phyloP scores from a whole-genome alignment of 2,113 vertebrate genomes.

The Phycodurus eques region DNA sequence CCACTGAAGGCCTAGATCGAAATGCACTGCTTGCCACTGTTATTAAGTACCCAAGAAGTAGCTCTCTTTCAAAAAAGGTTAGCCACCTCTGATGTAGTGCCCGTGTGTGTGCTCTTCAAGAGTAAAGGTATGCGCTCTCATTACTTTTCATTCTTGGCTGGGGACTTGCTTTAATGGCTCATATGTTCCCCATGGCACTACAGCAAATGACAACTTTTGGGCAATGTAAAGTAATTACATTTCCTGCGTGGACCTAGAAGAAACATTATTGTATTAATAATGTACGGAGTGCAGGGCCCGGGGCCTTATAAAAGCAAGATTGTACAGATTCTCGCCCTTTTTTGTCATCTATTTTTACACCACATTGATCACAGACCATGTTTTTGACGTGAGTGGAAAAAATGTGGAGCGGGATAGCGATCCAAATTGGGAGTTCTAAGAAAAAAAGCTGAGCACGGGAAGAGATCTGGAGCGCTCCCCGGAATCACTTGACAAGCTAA shows the following conservation, averaged over 20 bases:
- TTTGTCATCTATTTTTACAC: constrained; percentile 17
- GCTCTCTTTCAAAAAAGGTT: background rate
- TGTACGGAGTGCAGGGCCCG: constrained; percentile 47
- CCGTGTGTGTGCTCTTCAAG: constrained; percentile 6
- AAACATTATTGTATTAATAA: constrained; percentile 64
- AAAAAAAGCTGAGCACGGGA: constrained; percentile 13
- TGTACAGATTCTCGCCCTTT: background rate
- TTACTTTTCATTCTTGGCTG: constrained; percentile 51
- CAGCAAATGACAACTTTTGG: constrained; percentile 68
- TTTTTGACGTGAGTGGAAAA: constrained; percentile 13
- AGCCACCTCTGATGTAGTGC: background rate
- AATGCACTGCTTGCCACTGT: no score
- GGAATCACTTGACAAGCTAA: constrained; percentile 33
- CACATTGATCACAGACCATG: constrained; percentile 14
- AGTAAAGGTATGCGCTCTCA: constrained; percentile 31
- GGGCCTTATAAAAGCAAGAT: constrained; percentile 39
- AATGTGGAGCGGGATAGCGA: background rate
- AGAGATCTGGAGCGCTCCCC: constrained; percentile 21
- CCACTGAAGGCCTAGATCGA: no score
- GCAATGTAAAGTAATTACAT: constrained; percentile 68
- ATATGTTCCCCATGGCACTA: constrained; percentile 70
- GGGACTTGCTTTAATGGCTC: constrained; percentile 55
- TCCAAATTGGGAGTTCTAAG: constrained; percentile 15
- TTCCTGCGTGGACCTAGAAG: constrained; percentile 54
- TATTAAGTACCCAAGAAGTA: background rate